Evolutionary conservation across 1,140 invertebrate genomes (phyloP).

Genomic region (Zaprionus lachaisei): DNA sequence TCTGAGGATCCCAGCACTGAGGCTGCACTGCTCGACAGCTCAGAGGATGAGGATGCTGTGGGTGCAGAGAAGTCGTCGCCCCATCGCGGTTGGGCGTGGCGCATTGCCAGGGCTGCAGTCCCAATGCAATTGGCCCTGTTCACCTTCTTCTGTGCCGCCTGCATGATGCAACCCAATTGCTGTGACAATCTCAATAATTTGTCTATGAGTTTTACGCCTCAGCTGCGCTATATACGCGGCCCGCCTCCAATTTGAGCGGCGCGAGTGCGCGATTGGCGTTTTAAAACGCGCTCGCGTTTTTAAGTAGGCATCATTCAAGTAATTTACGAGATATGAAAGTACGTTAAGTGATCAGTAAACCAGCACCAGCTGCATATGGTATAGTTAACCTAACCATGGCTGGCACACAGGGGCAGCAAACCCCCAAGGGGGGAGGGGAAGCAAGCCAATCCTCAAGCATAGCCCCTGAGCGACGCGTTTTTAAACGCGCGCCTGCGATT

Average conservation of each 20-base stretch:
- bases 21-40: constrained; percentile 59
- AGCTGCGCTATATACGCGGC: constrained; percentile 93
- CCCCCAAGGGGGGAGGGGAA: not conserved
- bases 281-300: constrained; percentile 17
- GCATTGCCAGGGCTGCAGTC: constrained; percentile 90
- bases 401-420: not conserved
- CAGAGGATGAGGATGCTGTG: constrained; percentile 47
- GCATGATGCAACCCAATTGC: constrained; percentile 92
- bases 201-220: constrained; percentile 91
- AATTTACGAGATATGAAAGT: constrained; percentile 45
- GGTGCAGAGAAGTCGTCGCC: constrained; percentile 84
- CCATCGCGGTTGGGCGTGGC: constrained; percentile 89
- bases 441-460: not conserved
- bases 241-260: constrained; percentile 92
- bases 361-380: not conserved
- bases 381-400: not conserved
- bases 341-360: constrained; percentile 35
- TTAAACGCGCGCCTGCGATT: constrained; percentile 16
- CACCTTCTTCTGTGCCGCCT: constrained; percentile 92
- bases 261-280: constrained; percentile 13
- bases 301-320: constrained; percentile 8
- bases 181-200: constrained; percentile 94
- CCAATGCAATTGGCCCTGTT: constrained; percentile 93
- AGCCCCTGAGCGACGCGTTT: constrained; percentile 25
- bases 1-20: constrained; percentile 71